Conservation (phyloP, 2,797 vertebrate species). For the Chelidonichthys spinosus region DNA sequence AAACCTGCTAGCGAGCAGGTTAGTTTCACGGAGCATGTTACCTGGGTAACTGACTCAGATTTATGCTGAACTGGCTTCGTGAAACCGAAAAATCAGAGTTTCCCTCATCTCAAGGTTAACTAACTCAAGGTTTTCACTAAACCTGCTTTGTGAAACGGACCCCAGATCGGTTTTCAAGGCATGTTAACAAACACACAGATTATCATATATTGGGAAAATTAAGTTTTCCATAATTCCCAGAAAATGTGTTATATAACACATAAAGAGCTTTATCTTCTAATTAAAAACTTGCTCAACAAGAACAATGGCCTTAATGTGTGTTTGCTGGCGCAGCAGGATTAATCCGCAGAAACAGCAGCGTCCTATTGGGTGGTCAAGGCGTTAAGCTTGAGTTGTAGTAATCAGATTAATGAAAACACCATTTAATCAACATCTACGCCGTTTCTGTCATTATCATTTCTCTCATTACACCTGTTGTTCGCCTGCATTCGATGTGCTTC, state of each 20-base stretch:
- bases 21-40: no score
- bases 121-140: no score
- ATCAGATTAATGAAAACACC: conserved; percentile 80
- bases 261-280: conserved; percentile 65
- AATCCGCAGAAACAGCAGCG: conserved; percentile 52
- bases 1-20: no score
- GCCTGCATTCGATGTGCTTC: background rate
- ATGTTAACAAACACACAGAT: no score
- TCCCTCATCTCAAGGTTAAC: no score
- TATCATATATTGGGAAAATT: background rate
- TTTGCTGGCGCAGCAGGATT: conserved; percentile 48
- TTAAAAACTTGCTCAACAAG: conserved; percentile 73
- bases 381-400: conserved; percentile 58
- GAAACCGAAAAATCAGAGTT: no score
- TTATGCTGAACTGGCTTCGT: no score
- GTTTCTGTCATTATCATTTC: conserved; percentile 17
- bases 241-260: conserved; percentile 68
- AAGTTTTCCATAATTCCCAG: conserved; percentile 44
- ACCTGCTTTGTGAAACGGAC: no score
- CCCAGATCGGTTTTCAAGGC: no score
- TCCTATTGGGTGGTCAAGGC: conserved; percentile 66
- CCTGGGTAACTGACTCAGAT: no score
- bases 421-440: conserved; percentile 64
- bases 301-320: conserved; percentile 77
- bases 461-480: conserved; percentile 12